phyloP scores from a whole-genome alignment of 2,888 invertebrate genomes.

The Idaea aversata region DNA sequence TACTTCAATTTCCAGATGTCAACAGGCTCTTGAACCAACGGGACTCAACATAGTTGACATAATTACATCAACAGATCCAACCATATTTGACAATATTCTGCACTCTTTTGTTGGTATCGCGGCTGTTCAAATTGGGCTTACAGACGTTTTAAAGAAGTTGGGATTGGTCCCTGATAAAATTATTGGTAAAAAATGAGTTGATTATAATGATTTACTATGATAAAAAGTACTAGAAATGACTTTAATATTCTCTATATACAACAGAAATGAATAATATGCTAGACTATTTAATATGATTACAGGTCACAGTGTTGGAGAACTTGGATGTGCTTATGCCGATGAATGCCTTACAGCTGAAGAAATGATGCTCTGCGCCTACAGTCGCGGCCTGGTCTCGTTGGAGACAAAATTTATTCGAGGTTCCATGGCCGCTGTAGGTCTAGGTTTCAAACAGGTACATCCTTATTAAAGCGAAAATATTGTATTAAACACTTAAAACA shows the following conservation, averaged over 20 bases:
- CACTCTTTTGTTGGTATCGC: slow-evolving; percentile 88
- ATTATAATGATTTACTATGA: too few species aligned
- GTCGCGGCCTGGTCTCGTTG: slow-evolving; percentile 84
- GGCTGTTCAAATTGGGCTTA: slow-evolving; percentile 77
- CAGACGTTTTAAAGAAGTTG: slow-evolving; percentile 41
- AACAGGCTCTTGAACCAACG: slow-evolving; percentile 21
- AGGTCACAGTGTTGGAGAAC: slow-evolving; percentile 85
- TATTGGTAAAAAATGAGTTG: slow-evolving; percentile 65
- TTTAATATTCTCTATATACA: too few species aligned
- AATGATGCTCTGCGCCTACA: slow-evolving; percentile 89
- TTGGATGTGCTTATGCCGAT: slow-evolving; percentile 95
- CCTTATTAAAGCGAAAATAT: background rate
- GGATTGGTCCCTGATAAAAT: slow-evolving; percentile 30
- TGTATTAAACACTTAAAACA: background rate
- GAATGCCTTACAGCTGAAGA: slow-evolving; percentile 90
- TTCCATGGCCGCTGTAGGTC: slow-evolving; percentile 92
- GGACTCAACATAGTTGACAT: slow-evolving; percentile 28
- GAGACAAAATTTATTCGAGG: slow-evolving; percentile 83
- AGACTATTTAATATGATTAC: background rate
- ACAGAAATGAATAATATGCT: too few species aligned
- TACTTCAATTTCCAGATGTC: slow-evolving; percentile 19
- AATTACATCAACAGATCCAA: slow-evolving; percentile 63
- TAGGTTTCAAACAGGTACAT: slow-evolving; percentile 72
- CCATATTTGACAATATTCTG: slow-evolving; percentile 75
- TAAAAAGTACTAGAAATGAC: too few species aligned